Base-by-base conservation (phyloP, 2,113 vertebrate species). In the Gymnobelideus leadbeateri region DNA sequence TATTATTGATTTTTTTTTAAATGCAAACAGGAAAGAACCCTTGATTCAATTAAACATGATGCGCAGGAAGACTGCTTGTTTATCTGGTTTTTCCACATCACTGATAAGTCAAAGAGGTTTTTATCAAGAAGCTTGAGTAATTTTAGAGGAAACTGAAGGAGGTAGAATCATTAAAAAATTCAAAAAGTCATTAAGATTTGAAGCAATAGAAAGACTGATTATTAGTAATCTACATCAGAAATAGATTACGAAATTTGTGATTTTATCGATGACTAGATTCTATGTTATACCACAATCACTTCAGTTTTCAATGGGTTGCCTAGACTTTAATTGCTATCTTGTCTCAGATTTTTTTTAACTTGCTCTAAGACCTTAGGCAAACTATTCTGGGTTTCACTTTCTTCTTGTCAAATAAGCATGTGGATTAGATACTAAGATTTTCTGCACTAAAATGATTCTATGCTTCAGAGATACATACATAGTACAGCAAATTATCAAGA, bases 181-280 rank as follows among this genome's bases (percentile, higher is more conserved):
- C 93, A 96, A 93, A 93, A 3, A 90, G n/a, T 95, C 94, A 97
- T 94, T 94, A 95, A 52, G 91, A 95, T 91, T 84, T 55, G 95
- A 95, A 96, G 91, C 90, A 54, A 84, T 95, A 97, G 92, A 95
- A 95, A 49, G 21, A 47, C 0, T 8, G 14, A 8, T 77, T 93
- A 95, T 98, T 97, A 97, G 91, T 96, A 90, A 98, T 89, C 93
- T 89, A 92, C 96, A 97, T 97, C 96, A 94, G 96, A 97, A 97
- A 96, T 94, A 97, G 97, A 95, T 97, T 94, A 95, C 93, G 96
- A 97, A 96, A 97, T 91, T 90, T 31, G 51, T 55, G 47, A 77
- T 68, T 92, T 12, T 0, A 23, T 54, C 25, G 94, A 95, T 52
- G 11, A 46, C 51, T 93, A 49, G 37, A 89, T 52, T 55, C 46